Evolutionary conservation across 2,797 vertebrate species (phyloP), one percentile per base, ranked within the genome.

Genomic region (Gymnothorax reevesii): DNA sequence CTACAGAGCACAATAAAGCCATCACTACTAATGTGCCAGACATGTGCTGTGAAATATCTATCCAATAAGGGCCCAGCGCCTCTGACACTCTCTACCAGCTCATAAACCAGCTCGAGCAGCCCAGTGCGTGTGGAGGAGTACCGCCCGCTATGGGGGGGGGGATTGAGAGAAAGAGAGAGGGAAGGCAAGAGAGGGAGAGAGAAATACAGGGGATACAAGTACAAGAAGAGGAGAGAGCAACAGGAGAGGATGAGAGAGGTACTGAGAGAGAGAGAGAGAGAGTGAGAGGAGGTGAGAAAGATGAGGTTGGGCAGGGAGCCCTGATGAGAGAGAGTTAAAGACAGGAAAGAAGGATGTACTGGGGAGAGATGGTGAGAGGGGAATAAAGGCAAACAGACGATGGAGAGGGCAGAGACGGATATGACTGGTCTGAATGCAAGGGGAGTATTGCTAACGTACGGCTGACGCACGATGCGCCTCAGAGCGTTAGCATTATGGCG

Each of bases 1-100:
- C 86, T 86, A 52, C 25, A 85, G 87, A 86, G 86, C 83, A 86
- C 87, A 83, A 57, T 91, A 88, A 90, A 90, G 86, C 82, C 87
- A 89, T 87, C 87, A 66, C 20, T 57, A 71, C 86, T 89, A 84
- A 91, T 89, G 87, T 83, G 86, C 85, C 73, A 85, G 84, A 79
- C 86, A 89, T 66, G 57, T 83, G 80, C 57, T 82, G 82, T 62
- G 84, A 85, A 90, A 91, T 86, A 73, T 71, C 54, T 57, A 59
- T 54, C 25, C 20, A 73, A 71, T 69, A 25, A 55, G 49, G n/a
- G 66, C 64, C 15, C 66, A 75, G 20, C 57, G 27, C n/a, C 13
- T 64, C 9, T 42, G 33, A 42, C 33, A 0, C 71, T 75, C 71
- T 7, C 27, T 75, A 27, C 49, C 84, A 73, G 49, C 64, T n/a